Base-by-base conservation (phyloP, 2,113 vertebrate genomes). In the Colinus virginianus region DNA sequence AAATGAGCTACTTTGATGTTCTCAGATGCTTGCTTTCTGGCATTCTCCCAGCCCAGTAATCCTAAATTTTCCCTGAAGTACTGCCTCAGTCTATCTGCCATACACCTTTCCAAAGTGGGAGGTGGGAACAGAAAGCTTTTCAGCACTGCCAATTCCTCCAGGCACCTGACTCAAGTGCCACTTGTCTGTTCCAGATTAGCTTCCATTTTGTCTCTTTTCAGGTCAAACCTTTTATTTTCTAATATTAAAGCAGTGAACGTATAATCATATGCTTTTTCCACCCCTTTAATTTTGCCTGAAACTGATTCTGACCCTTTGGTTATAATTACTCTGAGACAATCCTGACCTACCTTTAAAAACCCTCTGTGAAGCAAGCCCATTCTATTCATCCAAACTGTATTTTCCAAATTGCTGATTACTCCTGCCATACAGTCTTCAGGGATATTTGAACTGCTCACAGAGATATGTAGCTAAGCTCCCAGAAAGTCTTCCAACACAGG, bases 251-350 rank as follows among this genome's bases (percentile, higher is more conserved):
- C 23, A 56, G 61, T 72, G 38, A 85, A 85, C 43, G 10, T 87
- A 80, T 42, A 67, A 84, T 77, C 59, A 64, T 7, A 42, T 88
- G 48, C 6, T 2, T 68, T 94, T 90, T 87, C 58, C 51, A 72
- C 66, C 56, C 78, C 70, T 96, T 92, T 69, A 79, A 51, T 92
- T 88, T 77, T 89, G 63, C 62, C 66, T 94, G 62, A 87, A 53
- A 84, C 30, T 26, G 36, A 78, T 75, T 74, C 66, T 84, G 92
- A 93, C 45, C 77, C 58, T 84, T 84, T 64, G 71, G 86, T 85
- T 89, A 94, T 94, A 95, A 95, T 80, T 96, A 80, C 51, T 83
- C 22, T 51, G 48, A 95, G 71, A 91, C 74, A 84, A 86, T 77
- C 69, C 66, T 92, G 81, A 94, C 83, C 84, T 86, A 69, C 80